Evolutionary conservation across 53 echinoderm and acorn worm genomes (phyloP), one percentile per base, ranked within the genome.

Genomic region (Holothuria scabra): DNA sequence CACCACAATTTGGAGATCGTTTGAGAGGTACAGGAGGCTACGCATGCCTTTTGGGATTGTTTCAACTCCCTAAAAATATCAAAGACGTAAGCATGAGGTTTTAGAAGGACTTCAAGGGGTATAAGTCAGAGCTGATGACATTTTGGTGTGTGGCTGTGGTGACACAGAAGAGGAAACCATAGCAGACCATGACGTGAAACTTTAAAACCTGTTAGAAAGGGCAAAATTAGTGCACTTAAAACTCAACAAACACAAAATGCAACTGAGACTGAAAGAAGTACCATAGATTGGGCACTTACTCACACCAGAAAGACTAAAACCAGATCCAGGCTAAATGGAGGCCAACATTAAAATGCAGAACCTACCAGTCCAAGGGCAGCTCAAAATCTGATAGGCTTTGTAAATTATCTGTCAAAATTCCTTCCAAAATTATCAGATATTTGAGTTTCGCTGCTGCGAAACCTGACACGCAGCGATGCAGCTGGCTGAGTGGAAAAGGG

Each of bases 1-100:
- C 10, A 86, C 86, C 6, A 90, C 88, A 26, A 84, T 88, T 38
- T 71, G 75, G 63, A 88, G 84, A 24, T 84, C 75, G 61, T 90
- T 87, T 79, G 90, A 71, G 5, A 66, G 82, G 1, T 90, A 86
- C 65, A 37, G 74, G 23, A 81, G 67, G 29, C 60, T 64, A 5
- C 22, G 82, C 60, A 86, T 82, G 82, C 86, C 86, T 30, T 86
- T 82, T 48, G 90, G 83, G 26, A 86, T 86, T n/a, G 52, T 55
- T n/a, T n/a, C n/a, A n/a, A n/a, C n/a, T n/a, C n/a, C n/a, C n/a
- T n/a, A n/a, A n/a, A n/a, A n/a, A n/a, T n/a, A n/a, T n/a, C n/a
- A n/a, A n/a, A n/a, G n/a, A n/a, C n/a, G n/a, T n/a, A 80, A 87
- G 16, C 28, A 83, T 71, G 82, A 83, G 20, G 82, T 71, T 3